Evolutionary conservation across 2,113 vertebrate species (phyloP).

Genomic region (Anseranas semipalmata): DNA sequence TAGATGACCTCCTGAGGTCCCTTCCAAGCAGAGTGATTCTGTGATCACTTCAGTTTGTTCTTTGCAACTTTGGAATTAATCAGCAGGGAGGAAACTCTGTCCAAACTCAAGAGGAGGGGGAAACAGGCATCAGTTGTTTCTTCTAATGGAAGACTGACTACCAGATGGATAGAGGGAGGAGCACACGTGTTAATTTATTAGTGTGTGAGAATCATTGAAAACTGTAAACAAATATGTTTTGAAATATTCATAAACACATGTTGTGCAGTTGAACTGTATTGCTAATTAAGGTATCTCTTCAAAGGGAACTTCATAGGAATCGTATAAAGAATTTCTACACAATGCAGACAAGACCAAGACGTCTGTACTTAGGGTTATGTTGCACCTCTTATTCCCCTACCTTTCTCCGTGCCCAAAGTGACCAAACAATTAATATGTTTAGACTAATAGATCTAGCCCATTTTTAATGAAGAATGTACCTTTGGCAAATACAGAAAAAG

Average conservation of each 20-base stretch:
- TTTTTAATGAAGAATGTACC: not conserved
- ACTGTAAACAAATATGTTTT: constrained; percentile 20
- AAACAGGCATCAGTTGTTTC: not conserved
- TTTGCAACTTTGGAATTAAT: not conserved
- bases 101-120: not conserved
- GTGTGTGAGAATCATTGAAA: not conserved
- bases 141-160: not conserved
- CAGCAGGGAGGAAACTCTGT: not conserved
- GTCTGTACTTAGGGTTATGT: accelerated
- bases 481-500: not conserved
- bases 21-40: not conserved
- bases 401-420: not conserved
- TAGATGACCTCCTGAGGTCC: not conserved
- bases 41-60: not conserved
- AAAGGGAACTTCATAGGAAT: not conserved
- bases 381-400: not conserved
- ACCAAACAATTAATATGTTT: not conserved
- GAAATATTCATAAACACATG: constrained; percentile 18
- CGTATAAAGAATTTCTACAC: not conserved
- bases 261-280: constrained; percentile 10
- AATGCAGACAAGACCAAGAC: not conserved
- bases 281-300: constrained; percentile 18
- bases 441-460: not conserved
- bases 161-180: not conserved
- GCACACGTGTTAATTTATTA: not conserved